A percentile compares a stretch with the other conserved stretches of the same genome.
Evolutionary conservation across 2,797 vertebrate genomes (phyloP).

Genomic region (Lithobates sylvaticus): DNA sequence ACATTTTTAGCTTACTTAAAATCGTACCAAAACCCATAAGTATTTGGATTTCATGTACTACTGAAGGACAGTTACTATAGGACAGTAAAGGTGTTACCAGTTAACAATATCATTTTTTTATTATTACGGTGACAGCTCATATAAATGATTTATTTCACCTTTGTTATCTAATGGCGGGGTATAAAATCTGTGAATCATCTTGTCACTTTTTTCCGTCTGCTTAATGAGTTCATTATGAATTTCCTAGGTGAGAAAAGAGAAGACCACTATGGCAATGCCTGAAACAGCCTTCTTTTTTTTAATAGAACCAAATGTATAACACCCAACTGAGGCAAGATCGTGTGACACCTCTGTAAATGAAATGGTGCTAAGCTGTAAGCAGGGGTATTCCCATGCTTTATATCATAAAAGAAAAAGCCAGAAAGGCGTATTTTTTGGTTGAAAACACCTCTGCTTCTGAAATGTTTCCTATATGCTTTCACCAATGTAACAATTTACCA

Average conservation of each 20-base stretch:
- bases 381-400: background rate
- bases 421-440: too few relatives aligned
- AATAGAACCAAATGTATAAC: background rate
- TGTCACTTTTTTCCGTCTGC: constrained; percentile 50
- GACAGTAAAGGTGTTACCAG: constrained; percentile 35
- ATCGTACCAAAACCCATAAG: background rate
- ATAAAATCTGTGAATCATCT: constrained; percentile 58
- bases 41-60: background rate
- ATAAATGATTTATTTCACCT: constrained; percentile 48
- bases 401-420: background rate
- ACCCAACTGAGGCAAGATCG: background rate
- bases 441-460: too few relatives aligned
- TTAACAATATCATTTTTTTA: constrained; percentile 34
- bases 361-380: background rate
- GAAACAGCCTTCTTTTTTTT: background rate
- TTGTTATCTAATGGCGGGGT: constrained; percentile 50
- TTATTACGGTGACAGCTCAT: constrained; percentile 46
- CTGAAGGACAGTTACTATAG: constrained; percentile 23
- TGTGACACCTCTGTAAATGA: constrained; percentile 2
- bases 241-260: constrained; percentile 25
- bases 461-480: too few relatives aligned
- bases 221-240: constrained; percentile 51
- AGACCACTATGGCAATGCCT: constrained; percentile 16
- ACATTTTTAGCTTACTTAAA: background rate
- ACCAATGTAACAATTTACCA: too few relatives aligned